These are phyloP conservation scores for Ahaetulla prasina DNA, from an alignment of 2,113 vertebrate genomes.

Conservation along the genomic window DNA sequence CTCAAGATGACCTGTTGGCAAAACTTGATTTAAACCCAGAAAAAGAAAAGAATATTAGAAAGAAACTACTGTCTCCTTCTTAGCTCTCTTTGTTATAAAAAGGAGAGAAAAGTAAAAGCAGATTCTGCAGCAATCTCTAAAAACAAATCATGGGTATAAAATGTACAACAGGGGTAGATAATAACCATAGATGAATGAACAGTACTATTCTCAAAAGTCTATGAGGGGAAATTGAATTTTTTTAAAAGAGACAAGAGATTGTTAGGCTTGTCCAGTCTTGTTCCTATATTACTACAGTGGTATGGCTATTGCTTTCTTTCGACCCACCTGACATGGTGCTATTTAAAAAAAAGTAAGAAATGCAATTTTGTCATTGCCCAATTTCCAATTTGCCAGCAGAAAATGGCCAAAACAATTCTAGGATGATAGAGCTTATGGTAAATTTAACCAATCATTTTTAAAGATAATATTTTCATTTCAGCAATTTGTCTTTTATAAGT, in stretches of 20 bases:
- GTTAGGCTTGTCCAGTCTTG: background rate
- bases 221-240: background rate
- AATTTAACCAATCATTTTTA: background rate
- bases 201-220: background rate
- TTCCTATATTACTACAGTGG: background rate
- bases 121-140: background rate
- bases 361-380: no score
- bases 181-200: background rate
- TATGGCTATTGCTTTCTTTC: no score
- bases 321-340: no score
- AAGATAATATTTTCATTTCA: slow-evolving; percentile 7
- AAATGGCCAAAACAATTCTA: background rate
- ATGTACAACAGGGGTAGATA: background rate
- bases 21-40: background rate
- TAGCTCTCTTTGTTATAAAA: background rate
- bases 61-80: background rate
- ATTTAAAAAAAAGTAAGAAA: no score
- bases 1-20: background rate
- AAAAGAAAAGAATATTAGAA: background rate
- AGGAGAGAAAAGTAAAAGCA: background rate
- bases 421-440: background rate
- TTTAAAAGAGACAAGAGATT: background rate
- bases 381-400: background rate
- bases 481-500: background rate
- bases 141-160: background rate